These are phyloP conservation scores for Epinephelus fuscoguttatus DNA, from an alignment of 2,113 vertebrate genomes.

Conservation along the genomic window DNA sequence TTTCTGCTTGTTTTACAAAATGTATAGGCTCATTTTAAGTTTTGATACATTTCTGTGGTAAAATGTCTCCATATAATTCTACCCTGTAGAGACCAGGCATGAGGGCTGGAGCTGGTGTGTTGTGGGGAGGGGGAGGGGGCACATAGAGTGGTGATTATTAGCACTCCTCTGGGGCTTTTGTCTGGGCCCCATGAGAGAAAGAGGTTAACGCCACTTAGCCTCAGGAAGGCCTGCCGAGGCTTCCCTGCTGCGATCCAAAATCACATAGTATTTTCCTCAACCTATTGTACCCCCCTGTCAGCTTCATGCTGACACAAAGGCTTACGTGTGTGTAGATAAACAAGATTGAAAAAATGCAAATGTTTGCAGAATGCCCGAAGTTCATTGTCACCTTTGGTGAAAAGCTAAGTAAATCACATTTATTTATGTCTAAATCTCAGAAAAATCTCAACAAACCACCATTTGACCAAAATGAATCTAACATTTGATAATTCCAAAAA, in stretches of 20 bases:
- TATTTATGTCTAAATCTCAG: background rate
- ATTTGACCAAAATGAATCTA: background rate
- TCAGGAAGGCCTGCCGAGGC: constrained; percentile 60
- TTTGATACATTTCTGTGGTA: background rate
- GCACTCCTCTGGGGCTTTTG: constrained; percentile 83
- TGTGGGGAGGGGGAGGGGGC: constrained; percentile 27
- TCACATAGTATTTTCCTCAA: constrained; percentile 69
- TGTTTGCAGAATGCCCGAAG: background rate
- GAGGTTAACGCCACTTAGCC: constrained; percentile 86
- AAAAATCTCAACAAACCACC: no score
- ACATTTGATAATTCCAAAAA: background rate
- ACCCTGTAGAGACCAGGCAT: background rate
- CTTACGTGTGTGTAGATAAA: constrained; percentile 13
- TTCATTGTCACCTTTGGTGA: background rate
- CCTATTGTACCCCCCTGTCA: background rate
- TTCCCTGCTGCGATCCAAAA: constrained; percentile 50
- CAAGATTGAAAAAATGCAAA: constrained; percentile 6
- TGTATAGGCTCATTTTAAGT: background rate
- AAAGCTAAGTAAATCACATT: background rate
- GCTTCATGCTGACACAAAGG: constrained; percentile 20
- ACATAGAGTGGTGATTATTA: constrained; percentile 80
- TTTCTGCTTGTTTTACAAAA: background rate
- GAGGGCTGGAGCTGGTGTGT: background rate
- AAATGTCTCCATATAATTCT: background rate
- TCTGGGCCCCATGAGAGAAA: constrained; percentile 81